Percentiles rank a stretch among this genome's conserved stretches.
phyloP scores from a whole-genome alignment of 1,140 invertebrate genomes.

The Drosophila obscura region DNA sequence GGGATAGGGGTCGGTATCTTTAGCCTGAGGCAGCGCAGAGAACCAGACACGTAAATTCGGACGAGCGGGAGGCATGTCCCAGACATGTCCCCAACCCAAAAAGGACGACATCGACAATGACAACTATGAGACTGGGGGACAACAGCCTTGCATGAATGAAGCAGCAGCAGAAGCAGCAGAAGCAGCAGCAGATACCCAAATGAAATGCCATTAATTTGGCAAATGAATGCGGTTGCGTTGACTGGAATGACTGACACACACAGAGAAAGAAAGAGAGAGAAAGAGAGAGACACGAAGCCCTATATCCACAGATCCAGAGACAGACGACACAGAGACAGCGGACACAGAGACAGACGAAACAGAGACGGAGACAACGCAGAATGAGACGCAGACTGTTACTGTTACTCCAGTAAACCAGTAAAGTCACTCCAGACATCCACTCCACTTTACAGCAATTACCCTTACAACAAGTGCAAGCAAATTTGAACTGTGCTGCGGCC shows the following conservation, averaged over 20 bases:
- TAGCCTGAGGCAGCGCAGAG: conserved; percentile 53
- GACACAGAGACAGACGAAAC: conserved; percentile 6
- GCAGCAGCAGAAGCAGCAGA: conserved; percentile 10
- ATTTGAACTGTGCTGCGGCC: conserved; percentile 54
- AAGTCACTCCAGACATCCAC: conserved; percentile 39
- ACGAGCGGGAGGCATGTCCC: conserved; percentile 26
- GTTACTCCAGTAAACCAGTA: conserved; percentile 2
- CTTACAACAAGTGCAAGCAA: conserved; percentile 69
- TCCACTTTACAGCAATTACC: conserved; percentile 74
- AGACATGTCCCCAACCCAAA: conserved; percentile 32
- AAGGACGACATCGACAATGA: conserved; percentile 29
- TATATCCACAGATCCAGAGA: not conserved
- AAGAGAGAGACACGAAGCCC: not conserved
- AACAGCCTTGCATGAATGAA: conserved; percentile 74
- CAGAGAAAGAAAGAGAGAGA: conserved; percentile 3
- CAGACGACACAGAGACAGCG: conserved; percentile 2
- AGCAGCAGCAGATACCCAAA: conserved; percentile 52
- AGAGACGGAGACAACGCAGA: not conserved
- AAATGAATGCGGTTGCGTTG: conserved; percentile 79
- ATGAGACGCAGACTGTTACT: not conserved
- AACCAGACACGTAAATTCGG: conserved; percentile 76
- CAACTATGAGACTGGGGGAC: conserved; percentile 38
- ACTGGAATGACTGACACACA: conserved; percentile 42
- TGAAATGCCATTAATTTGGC: conserved; percentile 82
- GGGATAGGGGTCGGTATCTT: conserved; percentile 55